Evolutionary conservation across 2,888 invertebrate genomes (phyloP).

Genomic region (Tinea semifulvella): DNA sequence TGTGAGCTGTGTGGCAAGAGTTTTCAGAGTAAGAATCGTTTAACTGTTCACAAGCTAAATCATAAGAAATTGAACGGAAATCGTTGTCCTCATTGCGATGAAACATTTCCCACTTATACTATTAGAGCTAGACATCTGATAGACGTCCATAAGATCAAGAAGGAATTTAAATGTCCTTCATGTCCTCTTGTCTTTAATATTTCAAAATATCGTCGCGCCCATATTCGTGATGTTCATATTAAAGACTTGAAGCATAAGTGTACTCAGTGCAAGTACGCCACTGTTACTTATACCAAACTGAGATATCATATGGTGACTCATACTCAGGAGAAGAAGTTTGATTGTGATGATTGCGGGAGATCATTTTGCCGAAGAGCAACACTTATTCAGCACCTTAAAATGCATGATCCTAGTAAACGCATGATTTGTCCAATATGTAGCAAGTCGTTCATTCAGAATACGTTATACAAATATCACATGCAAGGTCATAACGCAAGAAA

Average conservation of each 20-base stretch:
- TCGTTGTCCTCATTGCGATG: constrained; percentile 10
- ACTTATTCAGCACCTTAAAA: constrained; percentile 52
- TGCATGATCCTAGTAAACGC: constrained; percentile 47
- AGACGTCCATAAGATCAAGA: neutral
- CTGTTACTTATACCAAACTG: constrained; percentile 31
- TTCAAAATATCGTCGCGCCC: neutral
- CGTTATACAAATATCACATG: constrained; percentile 46
- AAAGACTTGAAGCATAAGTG: constrained; percentile 30
- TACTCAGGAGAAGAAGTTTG: constrained; percentile 32
- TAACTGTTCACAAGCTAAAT: constrained; percentile 31
- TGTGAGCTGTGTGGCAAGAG: neutral
- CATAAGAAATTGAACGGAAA: constrained; percentile 34
- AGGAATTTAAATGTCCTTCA: neutral
- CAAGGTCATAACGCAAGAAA: too few species aligned
- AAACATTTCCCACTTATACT: neutral
- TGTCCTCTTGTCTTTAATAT: constrained; percentile 1
- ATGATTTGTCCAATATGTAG: constrained; percentile 45
- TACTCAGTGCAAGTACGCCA: constrained; percentile 29
- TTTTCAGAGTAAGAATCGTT: constrained; percentile 15
- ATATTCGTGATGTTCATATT: constrained; percentile 21
- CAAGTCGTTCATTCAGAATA: constrained; percentile 46
- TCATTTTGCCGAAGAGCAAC: constrained; percentile 49
- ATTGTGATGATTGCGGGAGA: constrained; percentile 49
- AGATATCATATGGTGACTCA: constrained; percentile 32
- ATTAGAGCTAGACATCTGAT: neutral